Conservation (phyloP, 2,113 vertebrate genomes). For the Natator depressus region DNA sequence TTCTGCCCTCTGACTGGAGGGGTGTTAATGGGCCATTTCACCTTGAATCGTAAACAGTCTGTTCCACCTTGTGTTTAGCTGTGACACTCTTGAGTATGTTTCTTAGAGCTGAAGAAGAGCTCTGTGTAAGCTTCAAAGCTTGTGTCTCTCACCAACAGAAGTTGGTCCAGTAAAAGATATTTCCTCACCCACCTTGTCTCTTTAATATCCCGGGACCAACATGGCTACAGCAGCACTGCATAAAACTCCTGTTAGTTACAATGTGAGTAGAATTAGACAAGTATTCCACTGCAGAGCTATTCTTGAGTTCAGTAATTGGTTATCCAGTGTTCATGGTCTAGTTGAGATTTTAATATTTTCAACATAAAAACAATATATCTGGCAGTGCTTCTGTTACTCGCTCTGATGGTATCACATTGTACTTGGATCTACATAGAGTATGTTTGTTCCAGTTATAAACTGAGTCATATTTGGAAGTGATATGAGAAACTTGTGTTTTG, state of each 20-base stretch:
- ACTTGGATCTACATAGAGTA: accelerated
- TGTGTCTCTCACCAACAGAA: not conserved
- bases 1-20: not conserved
- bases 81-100: too few relatives aligned
- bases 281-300: accelerated
- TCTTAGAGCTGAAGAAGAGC: not conserved
- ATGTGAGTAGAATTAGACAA: not conserved
- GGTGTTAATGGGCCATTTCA: not conserved
- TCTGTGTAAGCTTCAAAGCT: not conserved
- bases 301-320: not conserved
- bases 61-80: too few relatives aligned
- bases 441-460: accelerated
- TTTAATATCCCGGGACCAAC: not conserved
- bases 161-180: not conserved
- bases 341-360: not conserved
- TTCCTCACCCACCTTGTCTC: not conserved
- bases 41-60: not conserved
- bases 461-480: not conserved
- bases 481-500: accelerated
- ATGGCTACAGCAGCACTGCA: not conserved
- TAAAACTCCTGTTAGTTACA: not conserved
- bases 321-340: not conserved
- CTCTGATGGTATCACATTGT: accelerated
- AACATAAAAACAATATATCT: not conserved
- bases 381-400: accelerated